These are phyloP conservation scores for Lordiphosa andalusiaca DNA, from an alignment of 2,888 invertebrate genomes.

Conservation along the genomic window DNA sequence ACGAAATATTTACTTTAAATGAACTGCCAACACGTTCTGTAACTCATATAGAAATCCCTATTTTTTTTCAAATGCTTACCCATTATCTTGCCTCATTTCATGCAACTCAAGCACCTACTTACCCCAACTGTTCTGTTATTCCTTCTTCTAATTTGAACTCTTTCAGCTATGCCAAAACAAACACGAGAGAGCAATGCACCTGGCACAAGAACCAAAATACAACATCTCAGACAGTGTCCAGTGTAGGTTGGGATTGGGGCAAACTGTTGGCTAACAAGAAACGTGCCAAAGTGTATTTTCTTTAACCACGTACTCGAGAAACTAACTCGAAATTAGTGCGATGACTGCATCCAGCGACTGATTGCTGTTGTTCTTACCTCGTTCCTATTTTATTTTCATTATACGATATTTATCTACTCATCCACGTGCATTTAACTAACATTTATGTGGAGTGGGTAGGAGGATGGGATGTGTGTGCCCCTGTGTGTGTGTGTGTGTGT, in stretches of 20 bases:
- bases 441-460: slow-evolving; percentile 47
- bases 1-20: too few species aligned
- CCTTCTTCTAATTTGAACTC: slow-evolving; percentile 52
- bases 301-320: slow-evolving; percentile 61
- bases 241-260: too few species aligned
- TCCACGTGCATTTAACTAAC: slow-evolving; percentile 77
- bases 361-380: slow-evolving; percentile 51
- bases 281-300: slow-evolving; percentile 76
- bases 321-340: slow-evolving; percentile 66
- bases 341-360: slow-evolving; percentile 62
- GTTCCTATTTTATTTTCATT: slow-evolving; percentile 69
- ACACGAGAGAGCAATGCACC: slow-evolving; percentile 47
- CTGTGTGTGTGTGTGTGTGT: slow-evolving; percentile 4
- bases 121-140: slow-evolving; percentile 1
- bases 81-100: background rate
- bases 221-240: slow-evolving; percentile 48
- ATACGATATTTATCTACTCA: slow-evolving; percentile 76
- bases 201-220: slow-evolving; percentile 25
- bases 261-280: slow-evolving; percentile 64
- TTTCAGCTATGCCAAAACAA: slow-evolving; percentile 57
- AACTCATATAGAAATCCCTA: slow-evolving; percentile 12
- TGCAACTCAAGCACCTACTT: too few species aligned
- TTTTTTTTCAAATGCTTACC: background rate
- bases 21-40: too few species aligned
- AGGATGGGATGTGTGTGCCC: background rate